Base-by-base conservation (phyloP, 30 jellyfish, hydroid and myxozoan genomes). In the Catostylus mosaicus region DNA sequence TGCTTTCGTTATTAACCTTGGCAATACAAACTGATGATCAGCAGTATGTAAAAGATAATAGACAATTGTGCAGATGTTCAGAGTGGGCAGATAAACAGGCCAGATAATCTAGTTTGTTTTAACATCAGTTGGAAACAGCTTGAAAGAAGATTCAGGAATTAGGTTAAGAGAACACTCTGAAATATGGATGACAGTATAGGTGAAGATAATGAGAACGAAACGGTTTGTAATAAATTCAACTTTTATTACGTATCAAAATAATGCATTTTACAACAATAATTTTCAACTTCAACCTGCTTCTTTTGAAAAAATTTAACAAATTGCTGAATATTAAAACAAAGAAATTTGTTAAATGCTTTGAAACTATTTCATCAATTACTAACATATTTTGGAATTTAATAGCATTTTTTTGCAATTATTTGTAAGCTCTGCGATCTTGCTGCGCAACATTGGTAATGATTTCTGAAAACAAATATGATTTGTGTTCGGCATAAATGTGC, bases 11-110 rank as follows among this genome's bases (percentile, higher is more conserved):
- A 50, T 50, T 50, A 50, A 16, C 6, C 63, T 50, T 16, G 63
- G 63, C 20, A 50, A 50, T 50, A 50, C 63, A 50, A 50, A 50
- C 63, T 59, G 12, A 24, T 59, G 71, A 8, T 27, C 26, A 2
- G 36, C 36, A 22, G 71, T 1, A 59, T 6, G 24, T 18, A 18
- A 12, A 18, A 59, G 71, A 59, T 27, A 59, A 59, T 24, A 59
- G 71, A 2, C 11, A 5, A 3, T 23, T 5, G 71, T 33, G 80
- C 80, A 68, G 80, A 68, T 68, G 80, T 35, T 68, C 33, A 18
- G 24, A 20, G 80, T 68, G 20, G 29, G 56, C 64, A 29, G 80
- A 34, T 68, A 68, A 68, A 22, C 80, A 68, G 38, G 59, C 80
- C 65, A 68, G 80, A 68, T 68, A 68, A 37, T 23, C 45, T 59